Conservation (phyloP, 2,113 vertebrate genomes). For the Toxotes chatareus region DNA sequence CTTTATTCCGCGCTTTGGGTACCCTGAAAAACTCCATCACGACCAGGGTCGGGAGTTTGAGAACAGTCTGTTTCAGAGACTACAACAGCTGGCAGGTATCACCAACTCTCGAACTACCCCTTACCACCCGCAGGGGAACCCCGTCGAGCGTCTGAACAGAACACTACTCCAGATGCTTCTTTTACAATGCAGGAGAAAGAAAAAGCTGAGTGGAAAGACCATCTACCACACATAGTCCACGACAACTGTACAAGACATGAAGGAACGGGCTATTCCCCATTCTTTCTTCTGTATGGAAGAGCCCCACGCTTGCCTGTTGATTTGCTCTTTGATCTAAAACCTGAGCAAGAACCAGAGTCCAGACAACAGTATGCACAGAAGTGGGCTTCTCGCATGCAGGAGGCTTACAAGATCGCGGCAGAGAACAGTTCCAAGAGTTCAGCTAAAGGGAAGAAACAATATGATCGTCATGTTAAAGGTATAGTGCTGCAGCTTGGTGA, state of each 20-base stretch:
- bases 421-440: constrained; percentile 35
- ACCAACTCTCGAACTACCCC: neutral
- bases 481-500: too few relatives aligned
- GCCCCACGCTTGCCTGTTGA: constrained; percentile 23
- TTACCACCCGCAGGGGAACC: constrained; percentile 11
- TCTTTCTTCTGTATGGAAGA: constrained; percentile 24
- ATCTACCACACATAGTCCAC: neutral
- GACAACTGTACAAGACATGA: constrained; percentile 28
- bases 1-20: constrained; percentile 34
- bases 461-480: constrained; percentile 3
- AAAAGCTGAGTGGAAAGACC: neutral
- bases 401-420: constrained; percentile 33
- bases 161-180: constrained; percentile 5
- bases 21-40: constrained; percentile 55
- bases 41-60: constrained; percentile 44
- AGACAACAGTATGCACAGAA: constrained; percentile 9
- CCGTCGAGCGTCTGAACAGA: neutral
- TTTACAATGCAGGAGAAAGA: constrained; percentile 7
- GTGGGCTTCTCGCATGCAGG: constrained; percentile 14
- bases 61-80: constrained; percentile 16
- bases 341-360: neutral
- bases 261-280: neutral
- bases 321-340: constrained; percentile 6
- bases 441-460: constrained; percentile 23
- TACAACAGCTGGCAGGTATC: neutral